These are phyloP conservation scores for Drosophila nr. medialis DNA, from an alignment of 2,888 invertebrate genomes.

Conservation along the genomic window DNA sequence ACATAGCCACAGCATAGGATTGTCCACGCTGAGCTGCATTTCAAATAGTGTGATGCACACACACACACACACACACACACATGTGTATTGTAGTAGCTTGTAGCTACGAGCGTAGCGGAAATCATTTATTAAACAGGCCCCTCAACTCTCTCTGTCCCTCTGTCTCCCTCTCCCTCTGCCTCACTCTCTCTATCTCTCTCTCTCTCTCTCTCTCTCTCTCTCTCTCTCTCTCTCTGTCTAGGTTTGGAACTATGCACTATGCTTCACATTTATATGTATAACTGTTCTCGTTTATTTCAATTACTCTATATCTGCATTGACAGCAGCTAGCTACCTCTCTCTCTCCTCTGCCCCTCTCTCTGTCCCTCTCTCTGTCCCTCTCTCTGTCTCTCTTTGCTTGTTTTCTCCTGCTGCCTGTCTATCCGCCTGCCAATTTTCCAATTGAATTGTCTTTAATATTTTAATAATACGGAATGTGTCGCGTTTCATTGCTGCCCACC, in stretches of 20 bases:
- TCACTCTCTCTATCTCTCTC: constrained; percentile 3
- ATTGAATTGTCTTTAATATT: constrained; percentile 79
- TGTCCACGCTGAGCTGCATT: constrained; percentile 50
- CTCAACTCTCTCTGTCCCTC: constrained; percentile 9
- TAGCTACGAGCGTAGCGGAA: constrained; percentile 55
- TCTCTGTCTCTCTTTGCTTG: not conserved
- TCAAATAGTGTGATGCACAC: constrained; percentile 34
- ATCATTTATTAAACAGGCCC: constrained; percentile 74
- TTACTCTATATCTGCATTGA: constrained; percentile 68
- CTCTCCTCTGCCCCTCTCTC: not conserved
- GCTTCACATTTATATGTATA: constrained; percentile 5
- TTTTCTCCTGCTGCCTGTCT: constrained; percentile 25
- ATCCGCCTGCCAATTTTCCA: constrained; percentile 76
- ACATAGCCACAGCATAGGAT: constrained; percentile 21
- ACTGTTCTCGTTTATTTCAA: constrained; percentile 74
- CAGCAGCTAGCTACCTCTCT: constrained; percentile 19
- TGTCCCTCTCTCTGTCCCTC: not conserved
- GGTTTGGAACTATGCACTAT: not conserved
- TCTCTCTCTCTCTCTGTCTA: not conserved
- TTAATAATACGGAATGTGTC: constrained; percentile 68
- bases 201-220: not conserved
- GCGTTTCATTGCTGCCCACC: constrained; percentile 28
- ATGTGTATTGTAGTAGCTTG: constrained; percentile 17
- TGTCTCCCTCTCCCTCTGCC: not conserved
- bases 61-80: not conserved